Conservation (phyloP, 2,797 vertebrate species). For the Tarsius wallacei region DNA sequence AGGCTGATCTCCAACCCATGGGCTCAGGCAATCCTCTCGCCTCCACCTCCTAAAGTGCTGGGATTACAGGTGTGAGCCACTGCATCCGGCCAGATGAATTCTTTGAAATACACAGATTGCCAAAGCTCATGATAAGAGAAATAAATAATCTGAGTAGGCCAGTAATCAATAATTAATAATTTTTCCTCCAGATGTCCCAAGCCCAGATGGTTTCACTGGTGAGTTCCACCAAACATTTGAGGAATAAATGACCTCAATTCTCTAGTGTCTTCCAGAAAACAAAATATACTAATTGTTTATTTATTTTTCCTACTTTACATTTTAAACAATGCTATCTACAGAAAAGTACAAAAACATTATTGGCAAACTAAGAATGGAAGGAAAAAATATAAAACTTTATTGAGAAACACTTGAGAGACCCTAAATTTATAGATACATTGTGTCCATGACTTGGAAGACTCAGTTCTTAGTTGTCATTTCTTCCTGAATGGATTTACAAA, state of each 20-base stretch:
- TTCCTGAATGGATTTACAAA: not conserved
- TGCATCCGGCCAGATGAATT: not conserved
- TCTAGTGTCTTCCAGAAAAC: not conserved
- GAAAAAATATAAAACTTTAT: not conserved
- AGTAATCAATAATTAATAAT: not conserved
- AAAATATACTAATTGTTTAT: not conserved
- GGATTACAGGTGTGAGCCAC: too few relatives aligned
- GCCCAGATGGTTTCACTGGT: not conserved
- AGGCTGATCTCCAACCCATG: too few relatives aligned
- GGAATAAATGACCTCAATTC: not conserved
- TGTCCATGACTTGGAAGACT: not conserved
- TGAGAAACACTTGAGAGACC: not conserved
- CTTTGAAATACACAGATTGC: not conserved
- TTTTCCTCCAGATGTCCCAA: too few relatives aligned
- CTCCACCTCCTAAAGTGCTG: too few relatives aligned
- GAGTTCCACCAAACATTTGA: not conserved
- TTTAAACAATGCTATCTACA: not conserved
- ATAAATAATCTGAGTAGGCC: not conserved
- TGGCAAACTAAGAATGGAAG: not conserved
- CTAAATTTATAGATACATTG: not conserved
- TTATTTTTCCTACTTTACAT: not conserved
- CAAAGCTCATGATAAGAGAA: not conserved
- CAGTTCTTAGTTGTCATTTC: not conserved
- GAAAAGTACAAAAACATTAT: not conserved
- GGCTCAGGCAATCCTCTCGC: too few relatives aligned